Conservation (phyloP, 2,888 invertebrate genomes). For the Agonopterix arenella region DNA sequence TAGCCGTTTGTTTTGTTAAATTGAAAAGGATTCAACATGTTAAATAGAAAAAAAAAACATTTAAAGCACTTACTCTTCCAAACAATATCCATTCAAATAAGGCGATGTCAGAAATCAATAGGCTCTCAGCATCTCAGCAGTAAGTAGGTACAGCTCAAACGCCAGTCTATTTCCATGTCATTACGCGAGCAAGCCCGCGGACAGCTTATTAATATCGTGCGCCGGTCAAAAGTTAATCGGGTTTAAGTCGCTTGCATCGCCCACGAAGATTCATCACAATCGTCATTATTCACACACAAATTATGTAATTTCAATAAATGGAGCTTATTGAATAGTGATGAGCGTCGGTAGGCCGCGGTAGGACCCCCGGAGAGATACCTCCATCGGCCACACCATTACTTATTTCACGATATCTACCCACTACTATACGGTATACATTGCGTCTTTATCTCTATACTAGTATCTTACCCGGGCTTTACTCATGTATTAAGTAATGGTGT, state of each 20-base stretch:
- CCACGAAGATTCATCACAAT: slow-evolving; percentile 76
- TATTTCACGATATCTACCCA: slow-evolving; percentile 20
- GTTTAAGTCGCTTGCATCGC: slow-evolving; percentile 73
- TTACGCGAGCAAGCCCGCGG: slow-evolving; percentile 41
- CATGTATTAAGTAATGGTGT: too few species aligned
- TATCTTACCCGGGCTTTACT: too few species aligned
- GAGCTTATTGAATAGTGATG: slow-evolving; percentile 76
- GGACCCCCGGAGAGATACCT: slow-evolving; percentile 54
- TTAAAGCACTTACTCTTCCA: not conserved
- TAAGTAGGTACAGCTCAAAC: slow-evolving; percentile 13
- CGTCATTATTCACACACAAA: slow-evolving; percentile 77
- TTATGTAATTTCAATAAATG: slow-evolving; percentile 78
- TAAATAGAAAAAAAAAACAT: too few species aligned
- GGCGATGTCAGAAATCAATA: slow-evolving; percentile 39
- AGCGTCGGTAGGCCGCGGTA: slow-evolving; percentile 66
- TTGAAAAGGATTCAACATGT: too few species aligned
- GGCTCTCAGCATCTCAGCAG: slow-evolving; percentile 15
- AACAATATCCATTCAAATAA: slow-evolving; percentile 34
- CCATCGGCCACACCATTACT: slow-evolving; percentile 21
- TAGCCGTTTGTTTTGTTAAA: too few species aligned
- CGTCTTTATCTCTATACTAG: slow-evolving; percentile 8
- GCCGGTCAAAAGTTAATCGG: slow-evolving; percentile 75
- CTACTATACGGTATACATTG: slow-evolving; percentile 17
- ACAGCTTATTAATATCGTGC: slow-evolving; percentile 68
- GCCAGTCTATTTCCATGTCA: slow-evolving; percentile 61